Percentiles rank a stretch among this genome's conserved stretches.
These are phyloP conservation scores for Ahaetulla prasina DNA, from an alignment of 2,113 vertebrate genomes.

Conservation along the genomic window DNA sequence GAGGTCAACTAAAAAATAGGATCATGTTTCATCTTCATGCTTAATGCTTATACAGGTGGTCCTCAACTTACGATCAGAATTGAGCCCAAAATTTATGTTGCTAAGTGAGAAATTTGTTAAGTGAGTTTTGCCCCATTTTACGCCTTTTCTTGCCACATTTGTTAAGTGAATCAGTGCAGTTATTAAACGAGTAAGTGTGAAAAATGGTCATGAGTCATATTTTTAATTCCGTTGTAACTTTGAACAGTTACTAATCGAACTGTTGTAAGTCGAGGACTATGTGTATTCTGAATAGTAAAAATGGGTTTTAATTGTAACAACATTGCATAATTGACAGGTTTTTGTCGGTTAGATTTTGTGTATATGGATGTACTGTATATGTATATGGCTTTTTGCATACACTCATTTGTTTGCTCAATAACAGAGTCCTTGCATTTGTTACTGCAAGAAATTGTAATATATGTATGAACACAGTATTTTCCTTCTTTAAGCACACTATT, in stretches of 20 bases:
- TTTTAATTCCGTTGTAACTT: background rate
- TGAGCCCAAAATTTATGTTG: background rate
- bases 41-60: background rate
- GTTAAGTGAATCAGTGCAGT: background rate
- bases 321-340: background rate
- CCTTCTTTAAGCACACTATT: background rate
- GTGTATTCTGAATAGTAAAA: background rate
- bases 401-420: background rate
- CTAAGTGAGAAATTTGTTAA: background rate
- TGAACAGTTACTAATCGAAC: background rate
- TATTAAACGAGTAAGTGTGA: background rate
- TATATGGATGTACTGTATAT: background rate
- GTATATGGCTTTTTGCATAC: background rate
- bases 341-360: background rate
- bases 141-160: background rate
- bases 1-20: background rate
- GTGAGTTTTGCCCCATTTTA: background rate
- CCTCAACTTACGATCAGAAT: background rate
- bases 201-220: background rate
- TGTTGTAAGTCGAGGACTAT: background rate
- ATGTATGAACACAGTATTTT: background rate
- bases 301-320: background rate
- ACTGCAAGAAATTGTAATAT: background rate
- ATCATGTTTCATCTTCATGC: background rate
- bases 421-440: background rate